Conservation (phyloP, 2,888 invertebrate species). For the Opisthograptis luteolata region DNA sequence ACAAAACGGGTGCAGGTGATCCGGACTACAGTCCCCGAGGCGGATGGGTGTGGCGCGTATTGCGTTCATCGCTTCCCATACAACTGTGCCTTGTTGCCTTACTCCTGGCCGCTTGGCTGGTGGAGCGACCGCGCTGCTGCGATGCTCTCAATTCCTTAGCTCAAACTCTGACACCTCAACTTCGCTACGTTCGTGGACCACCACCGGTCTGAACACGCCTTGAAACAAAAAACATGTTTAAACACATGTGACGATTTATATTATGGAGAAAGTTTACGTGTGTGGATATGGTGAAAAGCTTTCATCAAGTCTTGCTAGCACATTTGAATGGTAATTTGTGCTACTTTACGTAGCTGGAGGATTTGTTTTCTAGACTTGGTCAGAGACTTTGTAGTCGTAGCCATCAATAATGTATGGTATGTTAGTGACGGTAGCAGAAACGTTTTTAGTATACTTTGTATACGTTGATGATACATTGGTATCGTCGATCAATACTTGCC, state of each 20-base stretch:
- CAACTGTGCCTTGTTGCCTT: conserved; percentile 90
- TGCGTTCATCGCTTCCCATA: conserved; percentile 90
- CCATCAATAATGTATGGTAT: conserved; percentile 7
- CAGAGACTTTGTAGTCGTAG: background rate
- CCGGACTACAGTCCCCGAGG: conserved; percentile 82
- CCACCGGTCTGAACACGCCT: conserved; percentile 87
- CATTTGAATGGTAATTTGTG: conserved; percentile 14
- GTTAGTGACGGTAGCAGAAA: conserved; percentile 1
- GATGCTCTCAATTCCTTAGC: conserved; percentile 91
- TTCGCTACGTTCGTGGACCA: conserved; percentile 92
- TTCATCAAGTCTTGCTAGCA: conserved; percentile 20
- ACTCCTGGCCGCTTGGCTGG: conserved; percentile 89
- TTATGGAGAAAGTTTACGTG: conserved; percentile 8
- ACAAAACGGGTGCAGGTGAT: conserved; percentile 82
- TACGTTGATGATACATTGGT: conserved; percentile 35
- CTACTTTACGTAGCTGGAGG: conserved; percentile 19
- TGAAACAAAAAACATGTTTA: conserved; percentile 42
- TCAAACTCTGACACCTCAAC: conserved; percentile 90
- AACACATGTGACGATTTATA: conserved; percentile 34
- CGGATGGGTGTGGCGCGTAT: conserved; percentile 89
- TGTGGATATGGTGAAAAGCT: conserved; percentile 19
- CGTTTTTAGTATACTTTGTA: conserved; percentile 21
- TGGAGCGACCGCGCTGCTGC: conserved; percentile 91
- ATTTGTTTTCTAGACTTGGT: conserved; percentile 21
- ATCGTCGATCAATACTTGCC: conserved; percentile 46